A percentile compares a stretch with the other conserved stretches of the same genome.
Conservation (phyloP, 2,888 invertebrate genomes). For the Blastobasis adustella region DNA sequence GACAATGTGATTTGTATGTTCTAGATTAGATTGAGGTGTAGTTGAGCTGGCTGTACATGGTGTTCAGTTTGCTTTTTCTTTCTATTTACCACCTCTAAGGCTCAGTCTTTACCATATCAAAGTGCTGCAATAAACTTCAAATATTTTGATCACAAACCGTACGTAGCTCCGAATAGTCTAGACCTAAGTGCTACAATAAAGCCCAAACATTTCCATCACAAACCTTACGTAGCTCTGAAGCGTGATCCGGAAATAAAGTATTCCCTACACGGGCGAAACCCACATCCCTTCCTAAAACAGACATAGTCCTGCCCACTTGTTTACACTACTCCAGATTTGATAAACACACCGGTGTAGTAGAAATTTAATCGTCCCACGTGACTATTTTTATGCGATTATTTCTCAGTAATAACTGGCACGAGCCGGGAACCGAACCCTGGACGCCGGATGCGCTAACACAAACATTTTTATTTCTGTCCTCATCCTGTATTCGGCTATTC, state of each 20-base stretch:
- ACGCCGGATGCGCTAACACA: slow-evolving; percentile 69
- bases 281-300: no score
- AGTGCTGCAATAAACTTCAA: no score
- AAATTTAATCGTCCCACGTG: slow-evolving; percentile 46
- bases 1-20: not conserved
- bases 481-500: slow-evolving; percentile 24
- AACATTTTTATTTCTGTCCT: slow-evolving; percentile 74
- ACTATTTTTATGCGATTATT: slow-evolving; percentile 68
- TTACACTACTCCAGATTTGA: not conserved
- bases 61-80: no score
- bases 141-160: no score
- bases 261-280: no score
- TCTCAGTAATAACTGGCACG: slow-evolving; percentile 64
- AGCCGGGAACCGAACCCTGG: slow-evolving; percentile 52
- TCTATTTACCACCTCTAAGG: no score
- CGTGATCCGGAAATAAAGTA: no score
- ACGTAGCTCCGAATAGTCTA: no score
- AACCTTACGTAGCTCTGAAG: no score
- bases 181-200: no score
- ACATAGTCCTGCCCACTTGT: not conserved
- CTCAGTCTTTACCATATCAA: no score
- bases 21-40: slow-evolving; percentile 14
- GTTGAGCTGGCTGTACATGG: slow-evolving; percentile 11
- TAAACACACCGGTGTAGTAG: slow-evolving; percentile 14
- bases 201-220: no score